These are phyloP conservation scores for Andrena bucephala DNA, from an alignment of 2,888 invertebrate species.

Conservation along the genomic window DNA sequence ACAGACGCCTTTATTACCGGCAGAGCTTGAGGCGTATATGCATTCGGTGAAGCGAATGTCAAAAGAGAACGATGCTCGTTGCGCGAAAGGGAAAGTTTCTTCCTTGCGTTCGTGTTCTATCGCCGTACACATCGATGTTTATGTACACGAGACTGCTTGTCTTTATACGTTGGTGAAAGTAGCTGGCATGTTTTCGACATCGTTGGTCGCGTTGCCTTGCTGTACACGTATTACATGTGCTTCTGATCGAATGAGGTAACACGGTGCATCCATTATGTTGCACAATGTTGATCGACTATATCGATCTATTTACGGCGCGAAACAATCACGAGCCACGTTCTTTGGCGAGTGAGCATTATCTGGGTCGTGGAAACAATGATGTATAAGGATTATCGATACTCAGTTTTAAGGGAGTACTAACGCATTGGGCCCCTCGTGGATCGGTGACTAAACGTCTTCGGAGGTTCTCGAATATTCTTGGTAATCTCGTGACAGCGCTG, in stretches of 20 bases:
- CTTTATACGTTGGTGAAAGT: constrained; percentile 61
- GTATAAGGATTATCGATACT: not conserved
- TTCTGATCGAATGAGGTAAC: not conserved
- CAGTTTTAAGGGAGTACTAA: not conserved
- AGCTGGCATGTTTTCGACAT: constrained; percentile 39
- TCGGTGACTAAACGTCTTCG: not conserved
- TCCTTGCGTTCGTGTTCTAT: constrained; percentile 27
- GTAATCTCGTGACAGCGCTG: not conserved
- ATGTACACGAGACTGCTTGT: constrained; percentile 14
- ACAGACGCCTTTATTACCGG: not conserved
- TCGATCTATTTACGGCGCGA: not conserved
- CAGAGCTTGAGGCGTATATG: not conserved
- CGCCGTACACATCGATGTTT: not conserved
- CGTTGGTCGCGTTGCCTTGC: not conserved
- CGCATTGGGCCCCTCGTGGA: not conserved
- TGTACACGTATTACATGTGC: constrained; percentile 1
- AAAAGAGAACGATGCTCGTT: not conserved
- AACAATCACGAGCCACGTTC: not conserved
- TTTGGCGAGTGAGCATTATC: too few relatives aligned
- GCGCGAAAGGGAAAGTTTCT: constrained; percentile 71
- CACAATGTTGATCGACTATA: not conserved
- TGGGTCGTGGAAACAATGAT: not conserved
- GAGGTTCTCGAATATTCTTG: not conserved
- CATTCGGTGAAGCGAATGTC: constrained; percentile 1
- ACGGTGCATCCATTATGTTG: not conserved